A percentile compares a stretch with the other conserved stretches of the same genome.
Conservation (phyloP, 2,888 invertebrate species). For the Drosophila nr. medialis region DNA sequence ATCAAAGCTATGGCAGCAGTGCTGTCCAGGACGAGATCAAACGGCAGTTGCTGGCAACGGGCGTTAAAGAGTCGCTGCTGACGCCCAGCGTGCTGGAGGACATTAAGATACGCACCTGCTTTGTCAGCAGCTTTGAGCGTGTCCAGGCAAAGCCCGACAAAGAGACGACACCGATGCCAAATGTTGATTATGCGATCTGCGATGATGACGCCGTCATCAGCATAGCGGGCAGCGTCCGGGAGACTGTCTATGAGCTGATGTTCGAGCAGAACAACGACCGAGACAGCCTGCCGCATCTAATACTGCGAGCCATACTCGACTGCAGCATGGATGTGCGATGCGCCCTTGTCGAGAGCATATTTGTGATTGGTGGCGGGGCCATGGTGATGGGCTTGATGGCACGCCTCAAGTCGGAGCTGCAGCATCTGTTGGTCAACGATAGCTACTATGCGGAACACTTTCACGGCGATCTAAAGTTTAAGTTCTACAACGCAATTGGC, state of each 20-base stretch:
- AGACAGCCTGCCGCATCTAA: conserved; percentile 92
- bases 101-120: conserved; percentile 93
- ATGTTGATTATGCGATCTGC: conserved; percentile 89
- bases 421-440: conserved; percentile 87
- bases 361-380: conserved; percentile 94
- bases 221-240: conserved; percentile 90
- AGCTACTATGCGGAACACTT: conserved; percentile 88
- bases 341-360: conserved; percentile 91
- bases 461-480: conserved; percentile 86
- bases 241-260: conserved; percentile 92
- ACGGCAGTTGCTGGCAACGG: conserved; percentile 85
- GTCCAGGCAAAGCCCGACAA: conserved; percentile 86
- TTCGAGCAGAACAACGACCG: conserved; percentile 94
- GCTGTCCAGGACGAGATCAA: conserved; percentile 89
- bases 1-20: conserved; percentile 91
- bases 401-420: conserved; percentile 91
- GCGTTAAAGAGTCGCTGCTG: conserved; percentile 84
- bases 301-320: conserved; percentile 92
- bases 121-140: conserved; percentile 91
- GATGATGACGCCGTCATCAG: conserved; percentile 87
- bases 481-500: conserved; percentile 92
- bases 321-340: conserved; percentile 93
- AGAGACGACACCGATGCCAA: conserved; percentile 86
- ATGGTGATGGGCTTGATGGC: conserved; percentile 93
- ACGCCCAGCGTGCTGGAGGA: conserved; percentile 89